Evolutionary conservation across 1,140 invertebrate genomes (phyloP).

Genomic region (Limonius californicus): DNA sequence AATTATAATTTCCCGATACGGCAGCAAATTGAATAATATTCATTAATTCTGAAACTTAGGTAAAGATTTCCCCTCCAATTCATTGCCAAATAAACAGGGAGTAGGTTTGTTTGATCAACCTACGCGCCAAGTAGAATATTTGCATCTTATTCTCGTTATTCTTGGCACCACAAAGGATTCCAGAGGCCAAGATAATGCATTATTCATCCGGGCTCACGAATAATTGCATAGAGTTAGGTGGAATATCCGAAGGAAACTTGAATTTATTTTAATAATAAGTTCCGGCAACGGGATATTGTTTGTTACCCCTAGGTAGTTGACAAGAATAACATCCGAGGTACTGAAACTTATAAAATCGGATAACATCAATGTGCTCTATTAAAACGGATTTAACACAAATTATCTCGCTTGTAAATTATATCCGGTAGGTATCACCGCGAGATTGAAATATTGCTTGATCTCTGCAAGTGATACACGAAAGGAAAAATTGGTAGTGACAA

Average conservation of each 20-base stretch:
- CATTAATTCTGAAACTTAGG: not conserved
- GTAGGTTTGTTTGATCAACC: conserved; percentile 7
- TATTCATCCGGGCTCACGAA: conserved; percentile 8
- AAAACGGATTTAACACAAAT: too few relatives aligned
- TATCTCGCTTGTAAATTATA: too few relatives aligned
- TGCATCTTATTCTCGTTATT: conserved; percentile 15
- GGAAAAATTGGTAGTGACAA: too few relatives aligned
- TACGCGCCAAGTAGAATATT: conserved; percentile 12
- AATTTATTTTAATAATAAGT: conserved; percentile 16
- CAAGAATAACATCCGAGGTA: not conserved
- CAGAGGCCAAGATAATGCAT: conserved; percentile 14
- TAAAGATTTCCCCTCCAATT: not conserved
- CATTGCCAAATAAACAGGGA: conserved; percentile 6
- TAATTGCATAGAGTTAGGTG: conserved; percentile 14
- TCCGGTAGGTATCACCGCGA: too few relatives aligned
- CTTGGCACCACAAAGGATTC: conserved; percentile 13
- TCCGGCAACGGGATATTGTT: conserved; percentile 3
- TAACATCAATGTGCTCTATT: too few relatives aligned
- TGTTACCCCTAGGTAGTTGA: not conserved
- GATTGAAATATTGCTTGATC: too few relatives aligned
- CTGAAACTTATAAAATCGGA: too few relatives aligned
- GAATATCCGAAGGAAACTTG: conserved; percentile 8
- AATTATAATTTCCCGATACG: too few relatives aligned
- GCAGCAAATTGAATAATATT: not conserved
- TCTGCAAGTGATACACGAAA: too few relatives aligned